Evolutionary conservation across 2,113 vertebrate genomes (phyloP).

Genomic region (Thalassarche chlororhynchos): DNA sequence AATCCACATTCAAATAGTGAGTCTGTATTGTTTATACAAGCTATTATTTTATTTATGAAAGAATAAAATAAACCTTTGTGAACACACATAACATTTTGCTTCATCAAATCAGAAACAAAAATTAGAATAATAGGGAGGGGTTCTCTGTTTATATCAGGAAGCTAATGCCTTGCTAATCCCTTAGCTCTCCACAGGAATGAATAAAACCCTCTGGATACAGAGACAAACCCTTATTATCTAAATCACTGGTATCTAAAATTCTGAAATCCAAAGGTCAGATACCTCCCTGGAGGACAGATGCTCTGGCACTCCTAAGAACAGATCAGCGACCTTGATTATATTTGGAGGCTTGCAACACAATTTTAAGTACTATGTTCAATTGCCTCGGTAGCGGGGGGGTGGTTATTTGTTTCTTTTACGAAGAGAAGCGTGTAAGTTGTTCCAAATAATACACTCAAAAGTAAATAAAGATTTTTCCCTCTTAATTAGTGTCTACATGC

Average conservation of each 20-base stretch:
- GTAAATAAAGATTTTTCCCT: constrained; percentile 38
- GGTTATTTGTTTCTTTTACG: background rate
- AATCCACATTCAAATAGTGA: background rate
- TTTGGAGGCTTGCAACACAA: background rate
- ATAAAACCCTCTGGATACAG: background rate
- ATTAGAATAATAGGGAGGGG: background rate
- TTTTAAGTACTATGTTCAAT: background rate
- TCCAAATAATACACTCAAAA: background rate
- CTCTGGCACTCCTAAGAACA: background rate
- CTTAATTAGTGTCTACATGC: background rate
- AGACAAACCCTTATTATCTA: background rate
- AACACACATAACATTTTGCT: background rate
- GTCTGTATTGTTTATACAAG: background rate
- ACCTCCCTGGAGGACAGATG: background rate
- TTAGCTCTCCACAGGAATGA: background rate
- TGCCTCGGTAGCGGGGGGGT: fast-evolving
- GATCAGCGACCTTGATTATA: background rate
- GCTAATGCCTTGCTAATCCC: background rate
- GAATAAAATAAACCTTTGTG: background rate
- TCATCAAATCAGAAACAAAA: background rate
- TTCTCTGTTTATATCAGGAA: background rate
- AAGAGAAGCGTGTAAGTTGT: background rate
- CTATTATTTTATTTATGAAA: background rate
- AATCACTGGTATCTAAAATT: background rate
- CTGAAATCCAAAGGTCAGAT: background rate